phyloP scores from a whole-genome alignment of 2,113 vertebrate genomes.

The Pristiophorus japonicus region DNA sequence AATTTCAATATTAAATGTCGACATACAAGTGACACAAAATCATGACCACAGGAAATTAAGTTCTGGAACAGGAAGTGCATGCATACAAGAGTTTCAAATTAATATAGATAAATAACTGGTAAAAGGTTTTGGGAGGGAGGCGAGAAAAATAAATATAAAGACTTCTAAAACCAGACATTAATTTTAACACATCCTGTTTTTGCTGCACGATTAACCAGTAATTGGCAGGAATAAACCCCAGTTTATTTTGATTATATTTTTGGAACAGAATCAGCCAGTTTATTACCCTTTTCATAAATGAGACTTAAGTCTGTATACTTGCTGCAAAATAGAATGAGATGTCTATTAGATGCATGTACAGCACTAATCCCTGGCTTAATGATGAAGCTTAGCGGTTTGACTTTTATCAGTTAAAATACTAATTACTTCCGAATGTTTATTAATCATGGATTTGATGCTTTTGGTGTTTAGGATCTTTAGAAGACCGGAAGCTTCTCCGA shows the following conservation, averaged over 20 bases:
- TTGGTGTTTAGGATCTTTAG: conserved; percentile 67
- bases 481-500: conserved; percentile 79
- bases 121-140: background rate
- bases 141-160: background rate
- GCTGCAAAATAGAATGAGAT: background rate
- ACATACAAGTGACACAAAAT: too few relatives aligned
- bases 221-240: background rate
- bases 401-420: background rate
- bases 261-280: background rate
- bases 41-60: too few relatives aligned
- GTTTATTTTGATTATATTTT: background rate
- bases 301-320: background rate
- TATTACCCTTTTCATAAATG: background rate
- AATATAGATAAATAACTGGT: background rate
- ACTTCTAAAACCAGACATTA: background rate
- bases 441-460: conserved; percentile 31
- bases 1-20: too few relatives aligned
- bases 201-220: background rate
- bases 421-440: background rate
- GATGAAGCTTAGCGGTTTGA: background rate
- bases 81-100: background rate
- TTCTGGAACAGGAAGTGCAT: too few relatives aligned
- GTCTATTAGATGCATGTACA: background rate
- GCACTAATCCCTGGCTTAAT: background rate
- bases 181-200: background rate